These are phyloP conservation scores for Jordanella pulchra DNA, from an alignment of 2,797 vertebrate species.

Conservation along the genomic window DNA sequence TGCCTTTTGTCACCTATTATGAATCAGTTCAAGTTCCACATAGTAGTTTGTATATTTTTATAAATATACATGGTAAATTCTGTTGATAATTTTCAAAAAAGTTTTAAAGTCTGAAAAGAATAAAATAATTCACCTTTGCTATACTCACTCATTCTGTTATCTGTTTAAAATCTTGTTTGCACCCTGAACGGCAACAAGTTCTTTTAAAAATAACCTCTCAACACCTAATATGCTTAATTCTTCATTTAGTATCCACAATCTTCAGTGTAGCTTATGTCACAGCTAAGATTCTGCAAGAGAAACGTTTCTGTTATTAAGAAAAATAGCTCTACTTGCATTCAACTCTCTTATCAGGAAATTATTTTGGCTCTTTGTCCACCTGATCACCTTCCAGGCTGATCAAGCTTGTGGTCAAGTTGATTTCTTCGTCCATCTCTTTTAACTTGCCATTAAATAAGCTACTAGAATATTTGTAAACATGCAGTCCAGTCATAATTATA, in stretches of 20 bases:
- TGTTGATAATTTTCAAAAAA: neutral
- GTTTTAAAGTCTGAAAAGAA: neutral
- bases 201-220: neutral
- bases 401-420: neutral
- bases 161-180: neutral
- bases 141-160: neutral
- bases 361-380: no score
- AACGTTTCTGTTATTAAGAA: neutral
- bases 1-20: neutral
- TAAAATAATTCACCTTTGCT: neutral
- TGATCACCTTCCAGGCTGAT: no score
- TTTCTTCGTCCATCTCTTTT: neutral
- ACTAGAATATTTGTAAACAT: neutral
- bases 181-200: neutral
- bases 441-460: neutral
- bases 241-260: neutral
- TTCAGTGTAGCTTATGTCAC: no score
- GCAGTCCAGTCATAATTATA: neutral
- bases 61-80: neutral
- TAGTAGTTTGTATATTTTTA: neutral
- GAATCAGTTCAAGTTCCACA: neutral
- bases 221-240: no score
- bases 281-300: no score
- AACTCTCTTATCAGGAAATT: no score
- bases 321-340: neutral